Base-by-base conservation (phyloP, 2,888 invertebrate species). In the Brachyptera risi region DNA sequence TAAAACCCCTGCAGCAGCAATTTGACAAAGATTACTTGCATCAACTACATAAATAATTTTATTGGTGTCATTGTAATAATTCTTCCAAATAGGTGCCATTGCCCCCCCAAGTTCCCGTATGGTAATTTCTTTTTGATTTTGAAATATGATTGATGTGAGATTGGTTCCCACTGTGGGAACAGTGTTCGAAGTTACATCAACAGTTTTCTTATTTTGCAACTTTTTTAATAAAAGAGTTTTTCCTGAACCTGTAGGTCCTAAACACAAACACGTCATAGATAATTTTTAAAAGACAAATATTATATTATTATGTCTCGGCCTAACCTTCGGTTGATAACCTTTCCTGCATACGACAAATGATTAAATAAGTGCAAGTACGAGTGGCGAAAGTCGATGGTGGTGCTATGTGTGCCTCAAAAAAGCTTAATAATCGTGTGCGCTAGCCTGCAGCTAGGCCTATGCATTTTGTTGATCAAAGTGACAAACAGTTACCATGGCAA, bases 21-120 rank as follows among this genome's bases (percentile, higher is more conserved):
- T 91, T 76, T 91, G 91, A 69, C 92, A 92, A 40, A 92, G 77
- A 76, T 92, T 91, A 11, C 91, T 90, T 0, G 89, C 86, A 71
- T 92, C 92, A 17, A 92, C 87, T 1, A 91, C 90, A 69, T 87
- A 92, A 64, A 92, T 83, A 1, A 92, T 80, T 69, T 76, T 75
- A 35, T 68, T 67, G 54, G 74, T 72, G 64, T 83, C 83, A 44
- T 81, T 80, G 66, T 87, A 86, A 72, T 91, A 91, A 70, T 86
- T 86, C 21, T 81, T 81, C 92, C 92, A 92, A 56, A 92, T 78
- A 2, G 90, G 86, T 57, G 89, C 88, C 87, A 92, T 89, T 65
- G 83, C 81, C 1, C 92, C 91, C 0, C 92, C 92, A 24, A 92
- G 78, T 75, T 92, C 92, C 57, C 88, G 76, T 15, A 92, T 78